A percentile compares a stretch with the other conserved stretches of the same genome.
These are phyloP conservation scores for Anoura caudifer DNA, from an alignment of 2,113 vertebrate species.

Conservation along the genomic window DNA sequence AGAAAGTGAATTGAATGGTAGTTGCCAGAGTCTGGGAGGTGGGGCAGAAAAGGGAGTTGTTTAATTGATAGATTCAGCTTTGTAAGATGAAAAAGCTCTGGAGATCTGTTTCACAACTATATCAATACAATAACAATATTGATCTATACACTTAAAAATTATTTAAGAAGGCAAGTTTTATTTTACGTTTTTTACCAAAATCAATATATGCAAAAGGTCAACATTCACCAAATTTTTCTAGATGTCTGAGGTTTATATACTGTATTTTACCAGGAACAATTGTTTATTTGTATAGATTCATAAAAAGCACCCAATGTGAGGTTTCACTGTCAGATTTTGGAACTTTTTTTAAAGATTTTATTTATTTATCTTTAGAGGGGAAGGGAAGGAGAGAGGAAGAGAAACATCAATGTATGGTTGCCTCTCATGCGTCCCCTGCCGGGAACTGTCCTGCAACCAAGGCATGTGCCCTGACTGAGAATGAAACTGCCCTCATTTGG, in stretches of 20 bases:
- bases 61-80: neutral
- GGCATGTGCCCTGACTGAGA: too few species aligned
- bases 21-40: neutral
- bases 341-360: too few species aligned
- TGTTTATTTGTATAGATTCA: conserved; percentile 22
- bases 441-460: too few species aligned
- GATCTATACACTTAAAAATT: neutral
- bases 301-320: conserved; percentile 1
- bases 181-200: neutral
- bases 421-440: too few species aligned
- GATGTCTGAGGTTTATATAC: neutral
- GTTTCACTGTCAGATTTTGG: conserved; percentile 22
- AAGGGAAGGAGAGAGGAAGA: too few species aligned
- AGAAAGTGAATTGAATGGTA: neutral
- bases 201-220: neutral
- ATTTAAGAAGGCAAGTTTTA: neutral
- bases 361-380: too few species aligned
- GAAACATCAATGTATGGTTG: too few species aligned
- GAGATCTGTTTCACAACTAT: neutral
- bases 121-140: neutral
- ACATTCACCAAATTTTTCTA: neutral
- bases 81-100: neutral
- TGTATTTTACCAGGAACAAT: neutral
- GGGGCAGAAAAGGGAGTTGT: neutral
- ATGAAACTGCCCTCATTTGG: too few species aligned